phyloP scores from a whole-genome alignment of 92 coral and sea anemone species.

The Porites rus region DNA sequence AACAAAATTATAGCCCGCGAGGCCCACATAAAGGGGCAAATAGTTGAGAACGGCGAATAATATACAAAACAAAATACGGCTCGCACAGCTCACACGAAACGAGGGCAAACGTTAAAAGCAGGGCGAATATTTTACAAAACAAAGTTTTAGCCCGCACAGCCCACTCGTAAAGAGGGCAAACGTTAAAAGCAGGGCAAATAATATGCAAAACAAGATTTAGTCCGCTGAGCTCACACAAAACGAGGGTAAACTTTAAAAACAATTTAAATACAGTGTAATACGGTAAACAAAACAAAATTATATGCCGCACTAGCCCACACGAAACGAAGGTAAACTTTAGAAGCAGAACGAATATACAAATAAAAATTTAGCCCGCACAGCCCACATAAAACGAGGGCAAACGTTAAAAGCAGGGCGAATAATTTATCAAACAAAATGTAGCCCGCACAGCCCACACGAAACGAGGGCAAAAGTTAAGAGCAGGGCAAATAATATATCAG shows the following conservation, averaged over 20 bases:
- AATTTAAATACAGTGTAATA: neutral
- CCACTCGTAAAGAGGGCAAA: neutral
- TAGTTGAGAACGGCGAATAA: neutral
- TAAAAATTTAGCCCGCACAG: no score
- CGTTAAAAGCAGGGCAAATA: neutral
- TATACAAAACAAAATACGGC: neutral
- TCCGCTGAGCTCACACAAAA: neutral
- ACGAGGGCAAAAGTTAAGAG: slow-evolving; percentile 6
- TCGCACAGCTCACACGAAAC: slow-evolving; percentile 7
- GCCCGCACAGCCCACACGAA: slow-evolving; percentile 11
- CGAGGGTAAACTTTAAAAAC: neutral
- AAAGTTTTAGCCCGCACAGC: no score
- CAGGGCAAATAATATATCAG: neutral
- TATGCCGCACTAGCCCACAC: no score
- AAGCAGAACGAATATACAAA: no score
- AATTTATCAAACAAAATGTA: neutral
- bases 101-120: slow-evolving; percentile 4
- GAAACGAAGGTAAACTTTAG: no score
- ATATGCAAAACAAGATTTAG: neutral
- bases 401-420: neutral
- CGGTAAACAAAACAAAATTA: no score
- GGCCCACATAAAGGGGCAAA: neutral
- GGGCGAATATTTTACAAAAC: neutral
- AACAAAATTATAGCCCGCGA: no score
- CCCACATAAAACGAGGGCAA: neutral